A percentile compares a stretch with the other conserved stretches of the same genome.
Conservation (phyloP, 2,113 vertebrate species). For the Tamias sibiricus region DNA sequence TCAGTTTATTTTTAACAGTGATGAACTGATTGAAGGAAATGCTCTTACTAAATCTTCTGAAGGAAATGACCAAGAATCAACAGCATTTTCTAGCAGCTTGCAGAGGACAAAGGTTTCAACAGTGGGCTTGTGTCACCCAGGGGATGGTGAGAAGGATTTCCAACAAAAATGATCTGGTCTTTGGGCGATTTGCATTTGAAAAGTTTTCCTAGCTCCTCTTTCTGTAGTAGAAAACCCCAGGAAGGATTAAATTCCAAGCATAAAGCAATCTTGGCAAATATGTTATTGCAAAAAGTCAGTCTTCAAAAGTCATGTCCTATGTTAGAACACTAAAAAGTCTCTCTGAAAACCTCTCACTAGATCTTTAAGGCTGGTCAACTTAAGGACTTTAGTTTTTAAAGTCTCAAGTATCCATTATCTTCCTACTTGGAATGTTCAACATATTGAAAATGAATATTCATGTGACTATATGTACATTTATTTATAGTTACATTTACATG, state of each 20-base stretch:
- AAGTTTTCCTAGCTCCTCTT: neutral
- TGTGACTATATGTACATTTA: neutral
- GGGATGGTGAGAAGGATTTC: neutral
- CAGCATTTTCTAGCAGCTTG: neutral
- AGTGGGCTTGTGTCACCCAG: neutral
- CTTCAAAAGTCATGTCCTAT: neutral
- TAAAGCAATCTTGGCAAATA: conserved; percentile 52
- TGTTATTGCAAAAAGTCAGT: neutral
- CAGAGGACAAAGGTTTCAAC: neutral
- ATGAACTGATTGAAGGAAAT: neutral
- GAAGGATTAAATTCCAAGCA: conserved; percentile 12
- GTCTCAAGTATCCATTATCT: neutral
- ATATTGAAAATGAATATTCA: neutral
- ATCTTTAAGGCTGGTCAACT: neutral
- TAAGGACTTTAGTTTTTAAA: neutral
- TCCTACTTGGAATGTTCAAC: neutral
- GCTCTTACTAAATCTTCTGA: neutral
- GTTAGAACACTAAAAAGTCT: neutral
- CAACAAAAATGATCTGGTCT: neutral
- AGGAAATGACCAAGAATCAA: neutral
- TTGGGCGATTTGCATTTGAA: neutral
- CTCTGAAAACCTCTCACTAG: neutral
- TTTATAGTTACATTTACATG: neutral
- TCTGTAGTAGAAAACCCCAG: neutral
- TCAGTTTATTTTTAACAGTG: neutral